Evolutionary conservation across 2,113 vertebrate species (phyloP).

Genomic region (Pomatorhinus ruficollis): DNA sequence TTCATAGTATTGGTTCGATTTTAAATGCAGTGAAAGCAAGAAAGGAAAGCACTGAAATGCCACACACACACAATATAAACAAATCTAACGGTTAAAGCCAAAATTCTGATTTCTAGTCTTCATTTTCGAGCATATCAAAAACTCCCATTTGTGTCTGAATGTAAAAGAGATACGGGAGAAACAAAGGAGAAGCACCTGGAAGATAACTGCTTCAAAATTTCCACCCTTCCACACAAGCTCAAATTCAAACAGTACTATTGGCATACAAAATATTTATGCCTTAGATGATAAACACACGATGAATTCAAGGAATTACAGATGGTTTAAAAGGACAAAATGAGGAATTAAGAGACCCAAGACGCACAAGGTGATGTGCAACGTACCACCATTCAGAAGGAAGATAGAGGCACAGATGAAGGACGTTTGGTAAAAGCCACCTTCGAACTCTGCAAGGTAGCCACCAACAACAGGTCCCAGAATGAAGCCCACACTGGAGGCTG

Average conservation of each 20-base stretch:
- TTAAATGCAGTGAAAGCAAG: not conserved
- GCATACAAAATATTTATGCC: not conserved
- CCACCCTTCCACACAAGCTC: not conserved
- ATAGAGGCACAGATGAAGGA: constrained; percentile 86
- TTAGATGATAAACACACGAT: not conserved
- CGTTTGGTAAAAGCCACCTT: constrained; percentile 88
- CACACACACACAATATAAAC: not conserved
- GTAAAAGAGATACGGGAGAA: not conserved
- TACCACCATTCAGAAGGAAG: constrained; percentile 92
- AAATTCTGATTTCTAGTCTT: not conserved
- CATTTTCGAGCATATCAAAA: not conserved
- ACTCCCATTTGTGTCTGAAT: not conserved
- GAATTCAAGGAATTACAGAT: not conserved
- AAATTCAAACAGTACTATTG: not conserved
- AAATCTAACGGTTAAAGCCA: not conserved
- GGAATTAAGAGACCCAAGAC: not conserved
- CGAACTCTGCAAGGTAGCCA: constrained; percentile 88
- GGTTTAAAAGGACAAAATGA: not conserved
- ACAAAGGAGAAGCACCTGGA: not conserved
- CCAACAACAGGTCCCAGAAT: constrained; percentile 93
- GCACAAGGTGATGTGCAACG: not conserved
- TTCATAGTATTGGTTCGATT: not conserved
- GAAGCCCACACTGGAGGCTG: constrained; percentile 90
- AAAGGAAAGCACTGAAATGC: not conserved
- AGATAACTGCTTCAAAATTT: not conserved